Base-by-base conservation (phyloP, 2,888 invertebrate genomes). In the Pinctada fucata region DNA sequence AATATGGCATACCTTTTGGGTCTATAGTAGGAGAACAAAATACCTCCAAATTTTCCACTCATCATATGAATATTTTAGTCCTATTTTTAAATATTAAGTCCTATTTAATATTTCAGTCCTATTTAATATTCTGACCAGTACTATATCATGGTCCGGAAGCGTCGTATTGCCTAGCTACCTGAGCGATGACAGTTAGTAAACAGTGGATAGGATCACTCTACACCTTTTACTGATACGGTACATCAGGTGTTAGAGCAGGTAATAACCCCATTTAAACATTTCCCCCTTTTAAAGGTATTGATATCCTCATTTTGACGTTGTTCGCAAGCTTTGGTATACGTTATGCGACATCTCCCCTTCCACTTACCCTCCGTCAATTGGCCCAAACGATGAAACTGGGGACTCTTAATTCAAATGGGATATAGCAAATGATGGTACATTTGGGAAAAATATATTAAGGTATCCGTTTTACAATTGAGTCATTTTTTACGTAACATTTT, bases 31-130 rank as follows among this genome's bases (percentile, higher is more conserved):
- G 72, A 72, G 58, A 72, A 72, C 45, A 72, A 31, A 2, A 72
- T 52, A 6, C 72, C 72, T 31, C 72, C 72, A 31, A 72, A 52
- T 5, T 72, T 50, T 52, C 72, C 72, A 72, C 72, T 72, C 72
- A 72, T 70, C 48, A n/a, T 70, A 50, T 13, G 3, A n/a, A 58
- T 6, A 10, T 6, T 58, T 10, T 58, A 6, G 6, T 10, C 13
- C 58, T 10, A 58, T 1, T 10, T 58, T 6, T 13, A 58, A 10
- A 13, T 6, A 58, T 10, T 58, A 58, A 10, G 58, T 58, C 58
- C 58, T 6, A 31, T 31, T 31, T 31, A 31, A 31, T 31, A 31
- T 31, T 31, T 31, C 31, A 31, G 31, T 31, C 31, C 31, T 31
- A 31, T 31, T 31, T 31, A 31, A 31, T 31, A 31, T 31, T 31